These are phyloP conservation scores for Malthinus seriepunctatus DNA, from an alignment of 2,888 invertebrate species.

Conservation along the genomic window DNA sequence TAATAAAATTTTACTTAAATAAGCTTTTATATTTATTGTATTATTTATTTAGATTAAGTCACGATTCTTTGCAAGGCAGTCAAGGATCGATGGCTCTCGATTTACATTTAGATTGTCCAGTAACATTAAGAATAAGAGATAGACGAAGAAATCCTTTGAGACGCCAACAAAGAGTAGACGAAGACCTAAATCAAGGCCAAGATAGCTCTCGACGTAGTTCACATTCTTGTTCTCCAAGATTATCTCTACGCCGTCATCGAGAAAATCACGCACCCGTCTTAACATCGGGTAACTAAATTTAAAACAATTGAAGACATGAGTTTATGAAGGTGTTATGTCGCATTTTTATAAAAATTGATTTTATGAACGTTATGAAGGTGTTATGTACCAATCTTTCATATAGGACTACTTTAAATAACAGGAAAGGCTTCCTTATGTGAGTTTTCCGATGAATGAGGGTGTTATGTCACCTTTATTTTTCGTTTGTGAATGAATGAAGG, in stretches of 20 bases:
- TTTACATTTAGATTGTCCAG: constrained; percentile 68
- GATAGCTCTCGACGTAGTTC: constrained; percentile 44
- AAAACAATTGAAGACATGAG: too few species aligned
- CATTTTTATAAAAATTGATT: too few species aligned
- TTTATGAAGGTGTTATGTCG: too few species aligned
- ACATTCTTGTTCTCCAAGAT: constrained; percentile 51
- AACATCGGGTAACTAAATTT: constrained; percentile 11
- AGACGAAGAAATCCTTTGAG: constrained; percentile 74
- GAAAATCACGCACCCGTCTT: constrained; percentile 34
- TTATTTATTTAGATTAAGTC: constrained; percentile 45
- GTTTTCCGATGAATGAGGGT: too few species aligned
- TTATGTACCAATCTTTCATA: too few species aligned
- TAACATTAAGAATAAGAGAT: constrained; percentile 59
- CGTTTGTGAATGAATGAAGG: too few species aligned
- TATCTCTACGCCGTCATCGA: constrained; percentile 46
- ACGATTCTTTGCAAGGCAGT: constrained; percentile 61
- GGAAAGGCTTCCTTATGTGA: too few species aligned
- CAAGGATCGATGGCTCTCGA: constrained; percentile 79
- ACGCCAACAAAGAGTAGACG: constrained; percentile 76
- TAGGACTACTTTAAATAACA: too few species aligned
- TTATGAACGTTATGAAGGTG: too few species aligned
- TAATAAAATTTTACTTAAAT: constrained; percentile 22
- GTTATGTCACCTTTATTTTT: too few species aligned
- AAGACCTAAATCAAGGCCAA: constrained; percentile 60
- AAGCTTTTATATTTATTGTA: neutral